A percentile compares a stretch with the other conserved stretches of the same genome.
These are phyloP conservation scores for Hemiprocne comata DNA, from an alignment of 2,113 vertebrate genomes.

Conservation along the genomic window DNA sequence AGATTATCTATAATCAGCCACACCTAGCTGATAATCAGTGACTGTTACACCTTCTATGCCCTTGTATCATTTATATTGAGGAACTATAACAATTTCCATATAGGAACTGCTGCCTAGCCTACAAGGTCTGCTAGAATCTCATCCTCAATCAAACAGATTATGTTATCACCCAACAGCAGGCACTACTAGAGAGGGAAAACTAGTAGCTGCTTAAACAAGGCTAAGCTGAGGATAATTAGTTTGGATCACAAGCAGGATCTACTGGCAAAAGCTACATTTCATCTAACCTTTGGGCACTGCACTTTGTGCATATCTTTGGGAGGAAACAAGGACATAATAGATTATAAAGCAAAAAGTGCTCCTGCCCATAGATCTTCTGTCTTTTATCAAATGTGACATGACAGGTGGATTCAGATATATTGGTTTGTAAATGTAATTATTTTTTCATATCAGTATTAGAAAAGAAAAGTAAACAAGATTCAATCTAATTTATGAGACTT, in stretches of 20 bases:
- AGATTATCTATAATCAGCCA: not conserved
- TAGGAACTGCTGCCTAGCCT: not conserved
- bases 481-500: slow-evolving; percentile 13
- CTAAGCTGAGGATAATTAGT: not conserved
- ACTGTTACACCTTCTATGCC: not conserved
- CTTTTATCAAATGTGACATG: not conserved
- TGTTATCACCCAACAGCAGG: not conserved
- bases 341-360: not conserved
- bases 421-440: slow-evolving; percentile 20
- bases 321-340: not conserved
- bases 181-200: not conserved
- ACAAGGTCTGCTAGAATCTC: not conserved
- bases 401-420: not conserved
- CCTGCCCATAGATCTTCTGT: not conserved
- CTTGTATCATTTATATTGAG: not conserved
- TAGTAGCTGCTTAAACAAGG: not conserved
- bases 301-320: not conserved
- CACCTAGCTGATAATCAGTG: not conserved
- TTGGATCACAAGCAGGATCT: not conserved
- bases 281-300: not conserved
- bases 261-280: not conserved
- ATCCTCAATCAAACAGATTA: not conserved
- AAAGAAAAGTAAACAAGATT: slow-evolving; percentile 38
- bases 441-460: slow-evolving; percentile 24
- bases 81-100: accelerated